Conservation (phyloP, 2,888 invertebrate genomes). For the Phortica okadai region DNA sequence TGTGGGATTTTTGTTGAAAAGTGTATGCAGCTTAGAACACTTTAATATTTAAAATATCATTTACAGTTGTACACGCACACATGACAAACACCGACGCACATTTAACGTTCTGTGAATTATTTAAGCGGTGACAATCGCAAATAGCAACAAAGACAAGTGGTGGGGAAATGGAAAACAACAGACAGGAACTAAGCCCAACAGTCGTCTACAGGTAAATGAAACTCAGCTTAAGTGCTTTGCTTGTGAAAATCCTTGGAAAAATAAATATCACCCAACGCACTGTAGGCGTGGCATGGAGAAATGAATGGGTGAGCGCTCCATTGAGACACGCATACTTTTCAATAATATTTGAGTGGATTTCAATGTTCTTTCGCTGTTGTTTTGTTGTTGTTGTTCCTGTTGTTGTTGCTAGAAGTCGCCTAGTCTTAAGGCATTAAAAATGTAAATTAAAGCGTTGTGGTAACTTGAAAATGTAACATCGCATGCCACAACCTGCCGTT, state of each 20-base stretch:
- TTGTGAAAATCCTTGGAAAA: conserved; percentile 49
- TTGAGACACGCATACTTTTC: conserved; percentile 18
- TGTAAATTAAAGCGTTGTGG: conserved; percentile 46
- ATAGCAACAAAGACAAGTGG: conserved; percentile 33
- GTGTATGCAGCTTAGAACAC: conserved; percentile 26
- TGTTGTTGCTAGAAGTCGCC: conserved; percentile 13
- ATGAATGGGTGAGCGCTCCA: not conserved
- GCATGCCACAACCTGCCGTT: not conserved
- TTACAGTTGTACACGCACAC: conserved; percentile 25
- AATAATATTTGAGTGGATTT: conserved; percentile 35
- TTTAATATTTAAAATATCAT: conserved; percentile 49
- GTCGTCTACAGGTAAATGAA: conserved; percentile 4
- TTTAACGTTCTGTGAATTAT: conserved; percentile 59
- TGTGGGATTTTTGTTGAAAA: conserved; percentile 32
- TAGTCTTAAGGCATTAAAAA: conserved; percentile 45
- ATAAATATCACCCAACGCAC: conserved; percentile 28
- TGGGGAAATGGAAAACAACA: not conserved
- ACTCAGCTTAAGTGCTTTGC: conserved; percentile 54
- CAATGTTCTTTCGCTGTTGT: conserved; percentile 32
- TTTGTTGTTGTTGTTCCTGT: not conserved
- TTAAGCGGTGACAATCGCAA: conserved; percentile 59
- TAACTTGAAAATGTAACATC: conserved; percentile 8
- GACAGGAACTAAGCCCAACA: not conserved
- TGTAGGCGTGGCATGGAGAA: too few relatives aligned
- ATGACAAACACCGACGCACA: conserved; percentile 1